A percentile compares a stretch with the other conserved stretches of the same genome.
These are phyloP conservation scores for western clawed frog (Xenopus tropicalis) DNA, from an alignment of 2,113 vertebrate species.

Conservation along the genomic window DNA sequence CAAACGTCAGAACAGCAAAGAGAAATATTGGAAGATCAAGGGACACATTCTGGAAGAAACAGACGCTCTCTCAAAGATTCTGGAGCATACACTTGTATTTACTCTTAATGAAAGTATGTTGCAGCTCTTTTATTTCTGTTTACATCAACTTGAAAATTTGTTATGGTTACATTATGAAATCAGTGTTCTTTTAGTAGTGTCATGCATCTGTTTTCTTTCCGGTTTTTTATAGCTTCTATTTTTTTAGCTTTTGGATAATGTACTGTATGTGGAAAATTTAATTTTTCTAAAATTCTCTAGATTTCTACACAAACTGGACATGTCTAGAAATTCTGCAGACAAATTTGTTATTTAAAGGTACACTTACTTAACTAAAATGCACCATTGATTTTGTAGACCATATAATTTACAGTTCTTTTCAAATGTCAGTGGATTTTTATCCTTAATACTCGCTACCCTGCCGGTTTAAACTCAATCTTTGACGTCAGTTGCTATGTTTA, in stretches of 20 bases:
- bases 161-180: constrained; percentile 20
- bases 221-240: not conserved
- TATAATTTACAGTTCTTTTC: too few species aligned
- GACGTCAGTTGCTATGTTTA: too few species aligned
- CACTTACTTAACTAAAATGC: too few species aligned
- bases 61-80: constrained; percentile 26
- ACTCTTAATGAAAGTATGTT: constrained; percentile 34
- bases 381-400: too few species aligned
- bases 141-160: constrained; percentile 28
- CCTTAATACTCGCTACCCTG: too few species aligned
- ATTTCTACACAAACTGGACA: too few species aligned
- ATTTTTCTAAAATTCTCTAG: too few species aligned
- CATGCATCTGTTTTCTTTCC: constrained; percentile 13
- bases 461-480: too few species aligned
- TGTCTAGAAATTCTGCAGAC: too few species aligned
- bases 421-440: too few species aligned
- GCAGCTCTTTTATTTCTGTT: constrained; percentile 19
- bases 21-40: constrained; percentile 28
- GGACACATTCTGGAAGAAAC: constrained; percentile 31
- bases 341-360: too few species aligned
- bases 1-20: constrained; percentile 17
- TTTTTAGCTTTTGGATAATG: not conserved
- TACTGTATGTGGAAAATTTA: too few species aligned
- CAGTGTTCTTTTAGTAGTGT: constrained; percentile 17
- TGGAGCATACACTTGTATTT: constrained; percentile 28